These are phyloP conservation scores for Calidris pygmaea DNA, from an alignment of 2,113 vertebrate genomes.

Conservation along the genomic window DNA sequence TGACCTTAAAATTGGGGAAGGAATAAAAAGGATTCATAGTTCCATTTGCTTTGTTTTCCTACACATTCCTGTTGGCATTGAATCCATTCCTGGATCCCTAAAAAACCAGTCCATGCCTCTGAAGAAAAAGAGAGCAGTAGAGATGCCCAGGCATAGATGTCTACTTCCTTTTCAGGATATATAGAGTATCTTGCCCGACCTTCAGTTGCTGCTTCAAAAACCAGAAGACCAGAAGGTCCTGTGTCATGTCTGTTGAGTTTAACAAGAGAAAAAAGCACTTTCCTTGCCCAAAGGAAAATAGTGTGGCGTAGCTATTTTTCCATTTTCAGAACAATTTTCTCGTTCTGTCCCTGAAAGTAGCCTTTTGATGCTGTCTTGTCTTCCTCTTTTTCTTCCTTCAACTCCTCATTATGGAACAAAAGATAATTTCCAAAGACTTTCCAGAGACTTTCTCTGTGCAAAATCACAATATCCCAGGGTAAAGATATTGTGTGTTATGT, in stretches of 20 bases:
- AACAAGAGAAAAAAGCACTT: neutral
- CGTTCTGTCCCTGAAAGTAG: neutral
- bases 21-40: neutral
- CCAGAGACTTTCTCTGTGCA: neutral
- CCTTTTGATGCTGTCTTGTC: neutral
- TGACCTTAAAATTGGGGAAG: neutral
- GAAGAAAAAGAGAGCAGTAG: neutral
- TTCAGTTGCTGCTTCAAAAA: neutral
- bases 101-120: neutral
- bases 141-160: too few relatives aligned
- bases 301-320: rapidly evolving
- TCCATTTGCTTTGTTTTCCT: neutral
- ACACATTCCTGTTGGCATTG: rapidly evolving
- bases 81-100: neutral
- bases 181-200: neutral
- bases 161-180: neutral
- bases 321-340: neutral
- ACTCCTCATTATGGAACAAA: neutral
- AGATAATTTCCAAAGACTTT: neutral
- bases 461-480: neutral
- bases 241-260: neutral
- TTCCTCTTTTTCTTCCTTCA: neutral
- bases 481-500: neutral
- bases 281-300: neutral
- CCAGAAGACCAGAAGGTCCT: neutral